phyloP scores from a whole-genome alignment of 2,888 invertebrate species.

The Bellardia pandia region DNA sequence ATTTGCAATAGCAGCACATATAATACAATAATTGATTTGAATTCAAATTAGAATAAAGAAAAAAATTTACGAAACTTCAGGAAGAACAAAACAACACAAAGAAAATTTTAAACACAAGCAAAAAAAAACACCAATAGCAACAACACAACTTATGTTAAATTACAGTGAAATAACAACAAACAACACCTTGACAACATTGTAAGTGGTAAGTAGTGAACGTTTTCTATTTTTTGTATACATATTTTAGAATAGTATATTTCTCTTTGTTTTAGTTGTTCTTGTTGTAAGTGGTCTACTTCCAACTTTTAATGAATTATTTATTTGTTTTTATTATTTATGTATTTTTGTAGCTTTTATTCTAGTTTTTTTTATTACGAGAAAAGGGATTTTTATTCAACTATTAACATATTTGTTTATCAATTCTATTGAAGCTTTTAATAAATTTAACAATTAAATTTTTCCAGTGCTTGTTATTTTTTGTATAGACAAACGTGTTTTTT shows the following conservation, averaged over 20 bases:
- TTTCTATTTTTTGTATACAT: background rate
- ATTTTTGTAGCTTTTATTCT: background rate
- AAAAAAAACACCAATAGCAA: background rate
- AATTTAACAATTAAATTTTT: slow-evolving; percentile 2
- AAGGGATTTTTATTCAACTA: background rate
- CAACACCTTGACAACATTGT: slow-evolving; percentile 65
- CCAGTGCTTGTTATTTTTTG: slow-evolving; percentile 6
- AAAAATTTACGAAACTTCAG: slow-evolving; percentile 39
- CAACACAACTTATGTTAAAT: slow-evolving; percentile 16
- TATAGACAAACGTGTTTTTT: slow-evolving; percentile 66
- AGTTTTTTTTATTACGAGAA: background rate
- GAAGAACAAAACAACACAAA: slow-evolving; percentile 40
- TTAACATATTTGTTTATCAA: background rate
- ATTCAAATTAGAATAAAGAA: slow-evolving; percentile 16
- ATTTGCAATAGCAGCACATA: slow-evolving; percentile 35
- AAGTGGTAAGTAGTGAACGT: background rate
- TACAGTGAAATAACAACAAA: slow-evolving; percentile 25
- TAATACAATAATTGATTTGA: slow-evolving; percentile 7
- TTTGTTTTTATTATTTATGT: background rate
- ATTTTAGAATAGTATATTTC: too few relatives aligned
- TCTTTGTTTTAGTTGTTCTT: background rate
- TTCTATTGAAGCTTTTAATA: background rate
- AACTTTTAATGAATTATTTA: slow-evolving; percentile 40
- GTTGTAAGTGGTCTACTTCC: background rate
- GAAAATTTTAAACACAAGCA: slow-evolving; percentile 6